A percentile compares a stretch with the other conserved stretches of the same genome.
Conservation (phyloP, 1,140 invertebrate genomes). For the Drosophila burlai region DNA sequence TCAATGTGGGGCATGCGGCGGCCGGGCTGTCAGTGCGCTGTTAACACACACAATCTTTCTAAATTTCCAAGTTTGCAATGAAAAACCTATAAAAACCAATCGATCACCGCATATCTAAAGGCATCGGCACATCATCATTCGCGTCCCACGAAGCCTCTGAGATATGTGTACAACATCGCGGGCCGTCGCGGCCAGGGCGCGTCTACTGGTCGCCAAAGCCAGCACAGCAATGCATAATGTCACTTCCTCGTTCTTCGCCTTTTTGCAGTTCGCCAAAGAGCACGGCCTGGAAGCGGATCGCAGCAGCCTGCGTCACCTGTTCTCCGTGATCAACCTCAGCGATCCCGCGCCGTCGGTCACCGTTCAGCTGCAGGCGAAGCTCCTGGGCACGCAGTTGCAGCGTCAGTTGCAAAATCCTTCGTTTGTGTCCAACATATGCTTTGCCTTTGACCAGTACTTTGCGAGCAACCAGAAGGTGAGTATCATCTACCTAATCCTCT, state of each 20-base stretch:
- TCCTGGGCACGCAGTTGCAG: conserved; percentile 90
- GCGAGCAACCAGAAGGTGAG: conserved; percentile 87
- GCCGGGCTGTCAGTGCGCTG: conserved; percentile 11
- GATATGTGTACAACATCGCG: conserved; percentile 60
- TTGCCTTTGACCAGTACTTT: conserved; percentile 91
- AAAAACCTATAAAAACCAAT: conserved; percentile 66
- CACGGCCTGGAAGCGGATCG: conserved; percentile 95
- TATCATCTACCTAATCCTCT: neutral
- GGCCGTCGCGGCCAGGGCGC: conserved; percentile 52
- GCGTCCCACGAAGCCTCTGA: neutral
- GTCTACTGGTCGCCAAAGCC: conserved; percentile 19
- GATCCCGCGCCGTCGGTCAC: conserved; percentile 86
- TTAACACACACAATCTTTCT: conserved; percentile 31
- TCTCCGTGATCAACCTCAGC: conserved; percentile 90
- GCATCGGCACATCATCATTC: neutral
- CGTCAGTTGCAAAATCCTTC: conserved; percentile 91
- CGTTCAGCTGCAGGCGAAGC: conserved; percentile 89
- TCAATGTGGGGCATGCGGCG: conserved; percentile 19
- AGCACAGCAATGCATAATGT: conserved; percentile 4
- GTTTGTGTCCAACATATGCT: conserved; percentile 91
- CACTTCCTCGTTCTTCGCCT: conserved; percentile 8
- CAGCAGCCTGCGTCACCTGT: conserved; percentile 94
- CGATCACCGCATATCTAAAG: conserved; percentile 3
- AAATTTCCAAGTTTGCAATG: conserved; percentile 74
- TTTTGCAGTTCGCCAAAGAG: conserved; percentile 90